These are phyloP conservation scores for Adelphocoris suturalis DNA, from an alignment of 2,888 invertebrate genomes.

Conservation along the genomic window DNA sequence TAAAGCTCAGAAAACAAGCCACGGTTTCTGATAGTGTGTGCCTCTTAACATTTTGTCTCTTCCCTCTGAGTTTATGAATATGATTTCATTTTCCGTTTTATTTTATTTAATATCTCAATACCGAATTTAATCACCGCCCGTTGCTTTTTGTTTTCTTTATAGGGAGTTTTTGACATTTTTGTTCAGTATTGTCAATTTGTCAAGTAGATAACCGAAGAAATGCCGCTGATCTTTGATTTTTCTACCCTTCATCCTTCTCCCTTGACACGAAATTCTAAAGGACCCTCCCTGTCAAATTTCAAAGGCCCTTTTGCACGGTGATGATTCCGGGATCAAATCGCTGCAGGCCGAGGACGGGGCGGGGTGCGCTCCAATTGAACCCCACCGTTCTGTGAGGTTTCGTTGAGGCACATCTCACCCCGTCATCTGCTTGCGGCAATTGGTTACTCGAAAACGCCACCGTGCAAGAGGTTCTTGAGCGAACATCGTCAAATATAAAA, in stretches of 20 bases:
- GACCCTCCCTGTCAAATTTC: not conserved
- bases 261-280: slow-evolving; percentile 38
- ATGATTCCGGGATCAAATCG: not conserved
- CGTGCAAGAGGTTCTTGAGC: slow-evolving; percentile 27
- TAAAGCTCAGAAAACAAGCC: slow-evolving; percentile 44
- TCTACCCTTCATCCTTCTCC: slow-evolving; percentile 45
- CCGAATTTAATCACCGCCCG: not conserved
- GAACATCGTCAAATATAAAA: slow-evolving; percentile 39
- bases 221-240: slow-evolving; percentile 51
- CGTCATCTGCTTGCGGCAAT: slow-evolving; percentile 6
- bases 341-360: not conserved
- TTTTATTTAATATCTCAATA: not conserved
- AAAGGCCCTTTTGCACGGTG: slow-evolving; percentile 30
- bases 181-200: not conserved
- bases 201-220: not conserved
- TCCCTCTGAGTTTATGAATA: not conserved
- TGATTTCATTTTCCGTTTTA: not conserved
- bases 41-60: slow-evolving; percentile 72
- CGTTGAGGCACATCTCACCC: not conserved
- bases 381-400: not conserved
- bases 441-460: slow-evolving; percentile 11
- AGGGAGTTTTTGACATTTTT: slow-evolving; percentile 1
- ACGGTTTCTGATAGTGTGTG: slow-evolving; percentile 74
- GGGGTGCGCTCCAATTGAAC: not conserved
- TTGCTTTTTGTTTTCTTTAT: slow-evolving; percentile 36